Conservation (phyloP, 2,888 invertebrate genomes). For the Marronus borbonicus region DNA sequence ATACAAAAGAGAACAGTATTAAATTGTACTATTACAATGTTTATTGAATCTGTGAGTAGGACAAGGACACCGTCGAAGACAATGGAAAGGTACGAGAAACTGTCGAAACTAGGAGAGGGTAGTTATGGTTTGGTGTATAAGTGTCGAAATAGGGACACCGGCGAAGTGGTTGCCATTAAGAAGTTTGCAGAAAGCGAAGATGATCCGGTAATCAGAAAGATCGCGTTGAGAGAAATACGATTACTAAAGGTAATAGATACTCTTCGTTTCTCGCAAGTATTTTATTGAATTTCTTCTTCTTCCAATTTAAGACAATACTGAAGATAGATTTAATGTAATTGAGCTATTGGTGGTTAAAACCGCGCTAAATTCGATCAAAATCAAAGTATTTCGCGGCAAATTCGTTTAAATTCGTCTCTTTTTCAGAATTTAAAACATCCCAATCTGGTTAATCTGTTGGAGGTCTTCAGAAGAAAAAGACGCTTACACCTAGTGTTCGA, state of each 20-base stretch:
- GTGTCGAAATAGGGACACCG: slow-evolving; percentile 94
- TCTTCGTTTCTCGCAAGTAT: too few species aligned
- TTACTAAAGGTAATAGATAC: slow-evolving; percentile 85
- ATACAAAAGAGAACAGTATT: too few species aligned
- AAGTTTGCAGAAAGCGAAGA: slow-evolving; percentile 98
- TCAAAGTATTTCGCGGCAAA: too few species aligned
- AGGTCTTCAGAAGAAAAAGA: slow-evolving; percentile 96
- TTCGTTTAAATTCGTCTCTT: background rate
- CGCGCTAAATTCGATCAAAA: too few species aligned
- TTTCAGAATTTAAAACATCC: slow-evolving; percentile 97
- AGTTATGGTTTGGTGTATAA: slow-evolving; percentile 97
- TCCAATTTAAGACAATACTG: too few species aligned
- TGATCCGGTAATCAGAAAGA: slow-evolving; percentile 96
- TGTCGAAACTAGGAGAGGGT: slow-evolving; percentile 95
- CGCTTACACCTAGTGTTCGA: slow-evolving; percentile 98
- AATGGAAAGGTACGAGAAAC: slow-evolving; percentile 96
- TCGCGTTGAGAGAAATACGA: slow-evolving; percentile 94
- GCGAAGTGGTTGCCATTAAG: slow-evolving; percentile 96
- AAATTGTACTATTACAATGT: background rate
- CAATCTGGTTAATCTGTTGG: slow-evolving; percentile 96
- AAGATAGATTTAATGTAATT: too few species aligned
- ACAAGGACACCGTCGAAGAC: slow-evolving; percentile 87
- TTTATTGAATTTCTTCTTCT: too few species aligned
- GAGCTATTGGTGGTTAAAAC: too few species aligned
- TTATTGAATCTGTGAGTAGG: slow-evolving; percentile 69